A percentile compares a stretch with the other conserved stretches of the same genome.
Conservation (phyloP, 1,140 invertebrate genomes). For the Mercenaria mercenaria region DNA sequence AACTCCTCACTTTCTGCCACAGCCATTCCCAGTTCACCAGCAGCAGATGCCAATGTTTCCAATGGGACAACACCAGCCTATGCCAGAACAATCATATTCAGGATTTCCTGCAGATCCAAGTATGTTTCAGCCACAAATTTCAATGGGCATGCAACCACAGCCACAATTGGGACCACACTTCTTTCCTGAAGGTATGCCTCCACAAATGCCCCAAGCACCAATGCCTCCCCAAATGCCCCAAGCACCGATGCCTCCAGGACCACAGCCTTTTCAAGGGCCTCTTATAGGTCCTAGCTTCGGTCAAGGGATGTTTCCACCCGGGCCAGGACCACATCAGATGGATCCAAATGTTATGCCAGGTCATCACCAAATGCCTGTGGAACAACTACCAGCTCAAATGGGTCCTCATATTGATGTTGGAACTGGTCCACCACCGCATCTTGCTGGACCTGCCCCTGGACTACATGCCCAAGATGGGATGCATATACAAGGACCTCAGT, state of each 20-base stretch:
- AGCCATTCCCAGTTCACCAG: constrained; percentile 55
- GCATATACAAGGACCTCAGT: background rate
- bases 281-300: background rate
- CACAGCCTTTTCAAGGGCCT: constrained; percentile 23
- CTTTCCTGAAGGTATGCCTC: constrained; percentile 36
- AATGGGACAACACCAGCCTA: background rate
- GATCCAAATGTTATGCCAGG: constrained; percentile 45
- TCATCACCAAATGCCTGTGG: background rate
- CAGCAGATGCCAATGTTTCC: constrained; percentile 36
- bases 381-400: constrained; percentile 3
- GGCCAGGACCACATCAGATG: constrained; percentile 28
- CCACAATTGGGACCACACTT: constrained; percentile 17
- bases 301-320: constrained; percentile 27
- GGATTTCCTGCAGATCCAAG: constrained; percentile 16
- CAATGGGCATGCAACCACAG: background rate
- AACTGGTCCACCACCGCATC: background rate
- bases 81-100: constrained; percentile 5
- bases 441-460: background rate
- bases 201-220: background rate
- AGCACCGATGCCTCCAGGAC: background rate
- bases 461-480: background rate
- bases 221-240: background rate
- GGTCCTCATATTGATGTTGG: background rate
- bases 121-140: constrained; percentile 15
- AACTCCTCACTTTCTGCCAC: constrained; percentile 48